A percentile compares a stretch with the other conserved stretches of the same genome.
phyloP scores from a whole-genome alignment of 2,113 vertebrate genomes.

The Crotalus tigris region DNA sequence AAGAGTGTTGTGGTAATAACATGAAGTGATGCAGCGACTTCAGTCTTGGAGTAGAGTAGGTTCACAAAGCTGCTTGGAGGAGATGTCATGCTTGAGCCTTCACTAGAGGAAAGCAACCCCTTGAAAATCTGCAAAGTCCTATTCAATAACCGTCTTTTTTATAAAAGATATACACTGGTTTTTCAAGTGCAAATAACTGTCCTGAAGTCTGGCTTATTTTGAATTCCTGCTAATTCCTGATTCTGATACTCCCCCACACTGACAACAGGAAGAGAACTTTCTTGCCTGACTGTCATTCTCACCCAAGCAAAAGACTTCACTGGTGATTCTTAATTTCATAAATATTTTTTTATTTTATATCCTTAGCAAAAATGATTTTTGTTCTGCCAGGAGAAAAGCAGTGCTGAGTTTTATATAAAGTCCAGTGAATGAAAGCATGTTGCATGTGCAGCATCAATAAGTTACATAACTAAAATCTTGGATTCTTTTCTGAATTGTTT shows the following conservation, averaged over 20 bases:
- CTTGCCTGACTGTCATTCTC: not conserved
- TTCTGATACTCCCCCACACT: not conserved
- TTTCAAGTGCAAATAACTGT: not conserved
- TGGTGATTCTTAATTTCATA: not conserved
- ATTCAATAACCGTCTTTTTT: not conserved
- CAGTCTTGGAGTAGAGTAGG: not conserved
- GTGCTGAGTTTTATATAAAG: slow-evolving; percentile 24
- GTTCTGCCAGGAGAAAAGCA: not conserved
- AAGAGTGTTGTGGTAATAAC: not conserved
- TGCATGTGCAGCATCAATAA: slow-evolving; percentile 24
- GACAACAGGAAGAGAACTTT: slow-evolving; percentile 23
- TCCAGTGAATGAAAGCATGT: slow-evolving; percentile 30
- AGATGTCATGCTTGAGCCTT: not conserved
- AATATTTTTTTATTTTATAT: not conserved
- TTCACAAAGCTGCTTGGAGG: not conserved
- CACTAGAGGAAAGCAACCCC: not conserved
- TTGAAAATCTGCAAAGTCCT: not conserved
- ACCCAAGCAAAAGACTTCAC: not conserved
- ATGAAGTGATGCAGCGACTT: not conserved
- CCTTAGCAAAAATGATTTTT: not conserved
- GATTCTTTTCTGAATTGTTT: slow-evolving; percentile 40
- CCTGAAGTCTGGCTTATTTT: not conserved
- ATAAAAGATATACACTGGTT: not conserved
- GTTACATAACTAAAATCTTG: slow-evolving; percentile 37
- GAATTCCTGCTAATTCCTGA: not conserved